Evolutionary conservation across 2,888 invertebrate species (phyloP).

Genomic region (Tortrix viridana): DNA sequence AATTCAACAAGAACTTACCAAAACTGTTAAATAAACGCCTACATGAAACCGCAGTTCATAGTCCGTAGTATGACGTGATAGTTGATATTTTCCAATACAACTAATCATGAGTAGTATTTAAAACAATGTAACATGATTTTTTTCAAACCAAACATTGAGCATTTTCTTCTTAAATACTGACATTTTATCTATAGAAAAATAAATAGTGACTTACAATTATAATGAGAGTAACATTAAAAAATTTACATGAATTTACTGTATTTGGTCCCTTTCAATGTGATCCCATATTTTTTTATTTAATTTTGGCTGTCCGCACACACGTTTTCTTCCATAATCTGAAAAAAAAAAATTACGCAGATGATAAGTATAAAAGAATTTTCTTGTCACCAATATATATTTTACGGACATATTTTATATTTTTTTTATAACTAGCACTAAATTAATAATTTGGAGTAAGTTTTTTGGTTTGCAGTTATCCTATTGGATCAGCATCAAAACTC

Average conservation of each 20-base stretch:
- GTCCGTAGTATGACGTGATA: too few species aligned
- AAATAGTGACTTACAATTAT: slow-evolving; percentile 23
- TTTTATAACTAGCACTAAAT: too few species aligned
- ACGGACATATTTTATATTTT: too few species aligned
- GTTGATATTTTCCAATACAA: too few species aligned
- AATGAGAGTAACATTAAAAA: background rate
- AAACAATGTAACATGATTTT: background rate
- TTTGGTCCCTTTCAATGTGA: slow-evolving; percentile 22
- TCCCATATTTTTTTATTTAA: slow-evolving; percentile 24
- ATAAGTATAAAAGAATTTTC: background rate
- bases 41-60: too few species aligned
- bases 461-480: too few species aligned
- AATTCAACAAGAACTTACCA: too few species aligned
- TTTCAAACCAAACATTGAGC: background rate
- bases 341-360: slow-evolving; percentile 40
- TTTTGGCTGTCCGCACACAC: slow-evolving; percentile 57
- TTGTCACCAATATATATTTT: too few species aligned
- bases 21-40: too few species aligned
- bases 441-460: too few species aligned
- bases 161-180: slow-evolving; percentile 25
- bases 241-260: slow-evolving; percentile 1
- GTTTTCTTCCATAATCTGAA: slow-evolving; percentile 64
- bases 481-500: too few species aligned
- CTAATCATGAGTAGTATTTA: too few species aligned
- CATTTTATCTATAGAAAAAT: slow-evolving; percentile 37